Percentiles rank a stretch among this genome's conserved stretches.
These are phyloP conservation scores for Clinocottus analis DNA, from an alignment of 2,113 vertebrate species.

Conservation along the genomic window DNA sequence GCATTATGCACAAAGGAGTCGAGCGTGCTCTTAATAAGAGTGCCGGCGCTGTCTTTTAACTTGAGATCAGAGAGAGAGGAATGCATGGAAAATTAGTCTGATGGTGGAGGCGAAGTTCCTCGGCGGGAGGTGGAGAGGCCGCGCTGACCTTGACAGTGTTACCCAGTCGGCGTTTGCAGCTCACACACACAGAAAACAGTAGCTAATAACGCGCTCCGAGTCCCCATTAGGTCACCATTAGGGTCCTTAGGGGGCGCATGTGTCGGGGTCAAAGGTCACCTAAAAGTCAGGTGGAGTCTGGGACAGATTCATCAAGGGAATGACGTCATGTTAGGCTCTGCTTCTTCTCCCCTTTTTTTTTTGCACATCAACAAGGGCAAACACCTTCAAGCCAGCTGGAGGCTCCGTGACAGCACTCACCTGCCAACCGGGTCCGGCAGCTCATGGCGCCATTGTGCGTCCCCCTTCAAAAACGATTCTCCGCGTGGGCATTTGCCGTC, in stretches of 20 bases:
- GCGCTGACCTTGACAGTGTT: constrained; percentile 39
- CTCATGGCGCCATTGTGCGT: constrained; percentile 29
- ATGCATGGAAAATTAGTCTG: constrained; percentile 65
- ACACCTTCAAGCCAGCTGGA: constrained; percentile 84
- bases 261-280: constrained; percentile 81
- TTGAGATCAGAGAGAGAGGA: constrained; percentile 72
- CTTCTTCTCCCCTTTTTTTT: constrained; percentile 46
- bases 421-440: constrained; percentile 71
- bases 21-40: constrained; percentile 70
- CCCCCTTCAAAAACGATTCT: constrained; percentile 21
- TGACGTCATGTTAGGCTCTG: constrained; percentile 86
- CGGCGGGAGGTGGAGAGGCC: constrained; percentile 43
- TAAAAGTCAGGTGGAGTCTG: constrained; percentile 82
- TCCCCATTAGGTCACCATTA: constrained; percentile 78
- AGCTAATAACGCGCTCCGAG: constrained; percentile 60
- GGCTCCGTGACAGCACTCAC: constrained; percentile 70
- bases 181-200: constrained; percentile 46
- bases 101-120: constrained; percentile 26
- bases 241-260: constrained; percentile 70
- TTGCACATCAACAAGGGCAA: constrained; percentile 83
- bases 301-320: constrained; percentile 85
- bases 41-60: constrained; percentile 72
- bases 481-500: constrained; percentile 50
- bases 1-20: constrained; percentile 70
- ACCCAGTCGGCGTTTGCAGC: constrained; percentile 28